These are phyloP conservation scores for Chrysolina oricalcia DNA, from an alignment of 2,888 invertebrate species.

Conservation along the genomic window DNA sequence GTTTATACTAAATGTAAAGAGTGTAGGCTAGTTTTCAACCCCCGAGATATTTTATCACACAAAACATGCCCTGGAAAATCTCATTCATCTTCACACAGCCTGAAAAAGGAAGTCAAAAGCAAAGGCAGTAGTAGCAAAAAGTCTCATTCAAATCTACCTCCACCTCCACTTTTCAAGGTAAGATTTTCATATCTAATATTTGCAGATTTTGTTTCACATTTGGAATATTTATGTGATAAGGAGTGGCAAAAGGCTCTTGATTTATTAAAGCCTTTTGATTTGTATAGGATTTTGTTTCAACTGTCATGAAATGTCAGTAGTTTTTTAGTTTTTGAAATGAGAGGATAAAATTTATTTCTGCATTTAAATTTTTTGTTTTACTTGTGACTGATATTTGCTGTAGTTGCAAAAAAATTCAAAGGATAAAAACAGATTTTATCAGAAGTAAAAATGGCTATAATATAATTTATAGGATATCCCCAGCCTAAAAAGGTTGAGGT, in stretches of 20 bases:
- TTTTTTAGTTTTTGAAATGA: not conserved
- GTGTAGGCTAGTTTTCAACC: constrained; percentile 60
- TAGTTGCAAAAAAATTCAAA: not conserved
- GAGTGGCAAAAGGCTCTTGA: not conserved
- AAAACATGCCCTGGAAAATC: constrained; percentile 60
- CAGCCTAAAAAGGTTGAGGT: not conserved
- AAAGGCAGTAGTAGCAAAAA: constrained; percentile 63
- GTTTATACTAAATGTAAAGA: constrained; percentile 66
- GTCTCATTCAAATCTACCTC: constrained; percentile 54
- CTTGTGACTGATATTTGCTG: not conserved
- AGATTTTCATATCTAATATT: constrained; percentile 22
- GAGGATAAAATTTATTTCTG: not conserved
- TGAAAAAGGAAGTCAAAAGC: constrained; percentile 65
- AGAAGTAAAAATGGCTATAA: not conserved
- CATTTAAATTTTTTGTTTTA: not conserved
- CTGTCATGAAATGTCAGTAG: not conserved
- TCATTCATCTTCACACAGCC: constrained; percentile 54
- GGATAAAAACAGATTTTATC: not conserved
- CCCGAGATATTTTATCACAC: constrained; percentile 50
- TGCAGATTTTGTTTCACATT: not conserved
- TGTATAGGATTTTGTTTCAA: not conserved
- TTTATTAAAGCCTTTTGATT: not conserved
- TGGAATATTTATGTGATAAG: not conserved
- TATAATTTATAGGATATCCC: constrained; percentile 6
- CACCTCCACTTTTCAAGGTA: constrained; percentile 61